Evolutionary conservation across 2,888 invertebrate species (phyloP).

Genomic region (Norana najaformis): DNA sequence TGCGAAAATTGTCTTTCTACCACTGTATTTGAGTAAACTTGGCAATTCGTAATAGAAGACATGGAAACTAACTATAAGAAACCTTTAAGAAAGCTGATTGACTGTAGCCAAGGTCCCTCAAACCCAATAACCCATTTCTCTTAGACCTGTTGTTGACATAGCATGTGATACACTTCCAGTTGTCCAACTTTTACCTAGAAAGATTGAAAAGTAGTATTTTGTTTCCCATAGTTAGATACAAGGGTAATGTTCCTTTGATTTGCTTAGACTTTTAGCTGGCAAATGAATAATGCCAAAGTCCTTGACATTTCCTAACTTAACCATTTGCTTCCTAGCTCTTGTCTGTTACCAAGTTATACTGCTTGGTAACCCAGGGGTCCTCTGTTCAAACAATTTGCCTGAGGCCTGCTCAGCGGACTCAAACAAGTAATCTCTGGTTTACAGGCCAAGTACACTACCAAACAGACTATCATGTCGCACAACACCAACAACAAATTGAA

Average conservation of each 20-base stretch:
- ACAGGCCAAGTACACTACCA: neutral
- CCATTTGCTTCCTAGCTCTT: no score
- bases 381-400: neutral
- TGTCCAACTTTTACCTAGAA: neutral
- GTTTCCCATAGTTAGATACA: neutral
- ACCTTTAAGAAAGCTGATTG: no score
- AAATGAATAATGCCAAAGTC: neutral
- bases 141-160: neutral
- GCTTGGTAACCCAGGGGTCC: neutral
- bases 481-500: neutral
- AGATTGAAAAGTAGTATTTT: no score
- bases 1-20: neutral
- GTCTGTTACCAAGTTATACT: neutral
- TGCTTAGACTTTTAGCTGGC: neutral
- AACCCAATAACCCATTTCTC: no score
- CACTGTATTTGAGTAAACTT: no score
- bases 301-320: no score
- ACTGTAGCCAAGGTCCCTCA: no score
- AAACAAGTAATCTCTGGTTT: neutral
- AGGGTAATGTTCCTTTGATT: neutral
- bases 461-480: neutral
- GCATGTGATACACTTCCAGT: neutral
- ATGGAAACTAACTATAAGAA: no score
- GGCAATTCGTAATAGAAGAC: no score
- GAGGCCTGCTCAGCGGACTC: neutral